These are phyloP conservation scores for Phthorimaea operculella DNA, from an alignment of 1,140 invertebrate genomes.

Conservation along the genomic window DNA sequence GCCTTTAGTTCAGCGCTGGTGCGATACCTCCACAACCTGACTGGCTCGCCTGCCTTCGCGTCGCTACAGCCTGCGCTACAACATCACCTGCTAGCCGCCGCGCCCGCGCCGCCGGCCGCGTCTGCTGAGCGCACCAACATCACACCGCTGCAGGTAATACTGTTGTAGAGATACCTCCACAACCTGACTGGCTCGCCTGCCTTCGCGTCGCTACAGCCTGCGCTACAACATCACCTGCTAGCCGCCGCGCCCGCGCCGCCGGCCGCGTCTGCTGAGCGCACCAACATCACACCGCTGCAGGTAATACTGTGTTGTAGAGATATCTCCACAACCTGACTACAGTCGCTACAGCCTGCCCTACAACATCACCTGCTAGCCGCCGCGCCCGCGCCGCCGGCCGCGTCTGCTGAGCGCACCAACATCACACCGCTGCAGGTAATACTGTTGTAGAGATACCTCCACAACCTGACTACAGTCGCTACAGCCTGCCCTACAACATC, in stretches of 20 bases:
- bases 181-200: slow-evolving; percentile 46
- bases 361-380: slow-evolving; percentile 48
- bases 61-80: slow-evolving; percentile 47
- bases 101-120: slow-evolving; percentile 38
- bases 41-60: slow-evolving; percentile 39
- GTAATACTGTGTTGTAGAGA: slow-evolving; percentile 35
- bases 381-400: slow-evolving; percentile 37
- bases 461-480: slow-evolving; percentile 63
- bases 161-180: slow-evolving; percentile 75
- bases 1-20: slow-evolving; percentile 83
- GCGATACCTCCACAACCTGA: slow-evolving; percentile 78
- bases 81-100: slow-evolving; percentile 43
- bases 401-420: slow-evolving; percentile 44
- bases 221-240: slow-evolving; percentile 51
- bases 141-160: slow-evolving; percentile 53
- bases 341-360: slow-evolving; percentile 44
- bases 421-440: slow-evolving; percentile 54
- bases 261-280: slow-evolving; percentile 44
- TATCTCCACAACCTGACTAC: slow-evolving; percentile 76
- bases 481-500: slow-evolving; percentile 50
- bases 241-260: slow-evolving; percentile 34
- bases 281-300: slow-evolving; percentile 56
- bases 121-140: slow-evolving; percentile 48
- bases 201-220: slow-evolving; percentile 44
- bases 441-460: too few relatives aligned